Percentiles rank a stretch among this genome's conserved stretches.
Evolutionary conservation across 2,113 vertebrate species (phyloP).

Genomic region (Potamarius usumacintae): DNA sequence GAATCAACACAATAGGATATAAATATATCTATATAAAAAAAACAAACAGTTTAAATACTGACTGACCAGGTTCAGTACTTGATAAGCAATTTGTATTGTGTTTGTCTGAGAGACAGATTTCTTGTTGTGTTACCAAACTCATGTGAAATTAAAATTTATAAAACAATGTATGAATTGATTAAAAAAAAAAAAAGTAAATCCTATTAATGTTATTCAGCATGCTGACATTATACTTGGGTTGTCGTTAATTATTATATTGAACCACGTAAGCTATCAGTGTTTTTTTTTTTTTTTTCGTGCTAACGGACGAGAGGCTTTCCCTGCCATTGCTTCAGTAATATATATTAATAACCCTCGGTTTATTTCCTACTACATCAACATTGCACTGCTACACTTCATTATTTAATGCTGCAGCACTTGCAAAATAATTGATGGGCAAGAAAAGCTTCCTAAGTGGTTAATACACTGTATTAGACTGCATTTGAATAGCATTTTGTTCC

Average conservation of each 20-base stretch:
- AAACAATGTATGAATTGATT: background rate
- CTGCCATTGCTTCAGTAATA: background rate
- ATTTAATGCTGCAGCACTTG: background rate
- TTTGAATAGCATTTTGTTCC: background rate
- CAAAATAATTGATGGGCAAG: background rate
- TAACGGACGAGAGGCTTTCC: background rate
- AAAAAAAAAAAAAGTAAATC: background rate
- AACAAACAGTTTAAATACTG: background rate
- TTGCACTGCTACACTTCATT: background rate
- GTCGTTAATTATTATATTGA: background rate
- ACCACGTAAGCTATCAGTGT: background rate
- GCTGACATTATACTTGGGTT: background rate
- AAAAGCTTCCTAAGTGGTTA: background rate
- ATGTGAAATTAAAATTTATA: background rate
- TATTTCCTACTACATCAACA: background rate
- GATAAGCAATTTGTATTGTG: background rate
- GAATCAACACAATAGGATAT: background rate
- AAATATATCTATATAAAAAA: background rate
- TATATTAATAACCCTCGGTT: background rate
- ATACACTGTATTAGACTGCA: background rate
- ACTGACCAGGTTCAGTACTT: background rate
- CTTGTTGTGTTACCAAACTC: background rate
- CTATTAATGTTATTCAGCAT: background rate
- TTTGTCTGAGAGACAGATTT: background rate
- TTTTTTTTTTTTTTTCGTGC: background rate